phyloP scores from a whole-genome alignment of 2,888 invertebrate species.

The Dryadula phaetusa region DNA sequence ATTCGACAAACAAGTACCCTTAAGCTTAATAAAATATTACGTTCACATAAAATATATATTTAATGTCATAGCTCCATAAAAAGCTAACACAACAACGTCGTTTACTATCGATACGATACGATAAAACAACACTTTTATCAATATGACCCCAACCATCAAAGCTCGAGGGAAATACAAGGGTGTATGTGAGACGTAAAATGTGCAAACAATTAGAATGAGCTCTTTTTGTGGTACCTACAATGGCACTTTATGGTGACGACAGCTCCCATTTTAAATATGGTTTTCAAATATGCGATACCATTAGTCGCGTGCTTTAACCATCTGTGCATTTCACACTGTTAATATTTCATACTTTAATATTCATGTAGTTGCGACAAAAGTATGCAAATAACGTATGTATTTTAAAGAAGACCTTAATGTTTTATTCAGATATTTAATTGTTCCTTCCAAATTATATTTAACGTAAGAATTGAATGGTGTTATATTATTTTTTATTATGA shows the following conservation, averaged over 20 bases:
- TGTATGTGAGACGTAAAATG: slow-evolving; percentile 70
- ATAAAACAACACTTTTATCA: slow-evolving; percentile 32
- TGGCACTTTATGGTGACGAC: slow-evolving; percentile 74
- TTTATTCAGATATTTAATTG: slow-evolving; percentile 7
- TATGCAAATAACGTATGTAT: neutral
- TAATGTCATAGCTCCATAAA: slow-evolving; percentile 5
- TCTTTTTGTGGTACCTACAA: slow-evolving; percentile 73
- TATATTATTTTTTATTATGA: no score
- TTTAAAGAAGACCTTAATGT: neutral
- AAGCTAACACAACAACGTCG: neutral
- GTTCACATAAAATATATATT: neutral
- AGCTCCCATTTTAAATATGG: slow-evolving; percentile 66
- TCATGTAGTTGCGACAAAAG: neutral
- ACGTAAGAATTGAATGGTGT: no score
- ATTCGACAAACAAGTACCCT: neutral
- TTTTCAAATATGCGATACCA: slow-evolving; percentile 52
- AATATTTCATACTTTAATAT: slow-evolving; percentile 45
- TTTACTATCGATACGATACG: slow-evolving; percentile 28
- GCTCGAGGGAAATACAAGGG: slow-evolving; percentile 45
- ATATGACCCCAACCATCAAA: slow-evolving; percentile 33
- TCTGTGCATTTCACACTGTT: slow-evolving; percentile 57
- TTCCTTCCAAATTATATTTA: neutral
- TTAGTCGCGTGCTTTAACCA: slow-evolving; percentile 60
- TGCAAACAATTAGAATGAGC: slow-evolving; percentile 81
- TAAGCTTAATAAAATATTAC: neutral